These are phyloP conservation scores for Linyphia triangularis DNA, from an alignment of 2,888 invertebrate genomes.

Conservation along the genomic window DNA sequence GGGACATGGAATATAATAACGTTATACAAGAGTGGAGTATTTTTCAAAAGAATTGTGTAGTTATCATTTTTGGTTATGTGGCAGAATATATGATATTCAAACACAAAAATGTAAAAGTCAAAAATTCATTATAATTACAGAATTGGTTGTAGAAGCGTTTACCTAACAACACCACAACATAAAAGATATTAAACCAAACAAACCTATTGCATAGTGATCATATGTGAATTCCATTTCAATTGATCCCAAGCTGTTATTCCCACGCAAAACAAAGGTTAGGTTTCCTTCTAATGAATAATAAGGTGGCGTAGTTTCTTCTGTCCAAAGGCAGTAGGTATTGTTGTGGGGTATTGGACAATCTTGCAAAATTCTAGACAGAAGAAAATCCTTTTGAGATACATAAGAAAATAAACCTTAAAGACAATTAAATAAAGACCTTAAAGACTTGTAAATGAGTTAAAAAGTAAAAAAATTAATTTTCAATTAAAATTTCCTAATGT, in stretches of 20 bases:
- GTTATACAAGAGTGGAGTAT: background rate
- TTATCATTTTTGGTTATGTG: too few relatives aligned
- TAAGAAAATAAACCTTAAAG: background rate
- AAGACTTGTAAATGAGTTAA: too few relatives aligned
- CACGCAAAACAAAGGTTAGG: slow-evolving; percentile 50
- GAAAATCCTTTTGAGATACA: background rate
- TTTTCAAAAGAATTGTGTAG: too few relatives aligned
- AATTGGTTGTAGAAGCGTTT: too few relatives aligned
- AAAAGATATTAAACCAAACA: background rate
- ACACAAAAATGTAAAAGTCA: too few relatives aligned
- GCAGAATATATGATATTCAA: too few relatives aligned
- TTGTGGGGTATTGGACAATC: slow-evolving; percentile 24
- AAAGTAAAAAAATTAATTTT: too few relatives aligned
- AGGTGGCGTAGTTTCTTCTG: slow-evolving; percentile 61
- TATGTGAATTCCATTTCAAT: slow-evolving; percentile 42
- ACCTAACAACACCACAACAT: too few relatives aligned
- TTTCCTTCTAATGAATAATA: slow-evolving; percentile 31
- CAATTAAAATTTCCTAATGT: too few relatives aligned
- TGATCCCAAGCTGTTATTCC: slow-evolving; percentile 65
- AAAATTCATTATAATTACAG: background rate
- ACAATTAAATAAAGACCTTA: background rate
- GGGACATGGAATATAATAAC: background rate
- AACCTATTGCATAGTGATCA: slow-evolving; percentile 59
- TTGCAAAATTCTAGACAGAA: slow-evolving; percentile 21
- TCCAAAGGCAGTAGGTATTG: slow-evolving; percentile 71